Conservation (phyloP, 2,113 vertebrate species). For the Syngnathus floridae region DNA sequence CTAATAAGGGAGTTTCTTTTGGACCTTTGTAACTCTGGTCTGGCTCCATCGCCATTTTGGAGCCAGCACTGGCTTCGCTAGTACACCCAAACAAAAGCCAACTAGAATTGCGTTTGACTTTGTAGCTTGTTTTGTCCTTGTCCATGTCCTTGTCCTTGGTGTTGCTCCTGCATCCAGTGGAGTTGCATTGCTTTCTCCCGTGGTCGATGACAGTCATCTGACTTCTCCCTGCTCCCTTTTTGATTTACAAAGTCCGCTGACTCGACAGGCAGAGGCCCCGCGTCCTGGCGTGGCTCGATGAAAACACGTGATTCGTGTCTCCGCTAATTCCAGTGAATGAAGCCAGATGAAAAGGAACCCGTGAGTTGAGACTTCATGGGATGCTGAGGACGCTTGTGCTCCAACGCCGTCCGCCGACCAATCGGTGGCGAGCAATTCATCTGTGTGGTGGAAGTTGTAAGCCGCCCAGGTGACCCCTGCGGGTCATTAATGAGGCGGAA, state of each 20-base stretch:
- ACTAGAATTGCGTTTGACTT: background rate
- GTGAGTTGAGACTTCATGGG: conserved; percentile 35
- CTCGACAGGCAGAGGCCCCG: conserved; percentile 23
- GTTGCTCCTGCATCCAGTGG: conserved; percentile 18
- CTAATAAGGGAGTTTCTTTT: too few species aligned
- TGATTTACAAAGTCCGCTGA: conserved; percentile 56
- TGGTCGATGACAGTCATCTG: conserved; percentile 57
- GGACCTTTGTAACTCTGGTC: too few species aligned
- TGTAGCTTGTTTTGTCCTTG: background rate
- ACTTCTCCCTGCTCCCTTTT: conserved; percentile 50
- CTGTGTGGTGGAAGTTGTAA: conserved; percentile 11
- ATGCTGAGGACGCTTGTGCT: conserved; percentile 28
- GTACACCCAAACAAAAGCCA: too few species aligned
- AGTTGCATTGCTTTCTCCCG: conserved; percentile 23
- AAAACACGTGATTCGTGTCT: background rate
- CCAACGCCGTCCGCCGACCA: conserved; percentile 46
- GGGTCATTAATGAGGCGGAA: conserved; percentile 2
- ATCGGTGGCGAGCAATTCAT: conserved; percentile 47
- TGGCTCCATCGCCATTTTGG: too few species aligned
- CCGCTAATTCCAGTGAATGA: background rate
- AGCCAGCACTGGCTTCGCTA: too few species aligned
- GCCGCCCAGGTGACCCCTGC: background rate
- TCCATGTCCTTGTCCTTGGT: conserved; percentile 8
- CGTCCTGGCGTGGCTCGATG: conserved; percentile 1
- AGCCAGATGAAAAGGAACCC: conserved; percentile 16